phyloP scores from a whole-genome alignment of 2,888 invertebrate species.

The Lycaena phlaeas region DNA sequence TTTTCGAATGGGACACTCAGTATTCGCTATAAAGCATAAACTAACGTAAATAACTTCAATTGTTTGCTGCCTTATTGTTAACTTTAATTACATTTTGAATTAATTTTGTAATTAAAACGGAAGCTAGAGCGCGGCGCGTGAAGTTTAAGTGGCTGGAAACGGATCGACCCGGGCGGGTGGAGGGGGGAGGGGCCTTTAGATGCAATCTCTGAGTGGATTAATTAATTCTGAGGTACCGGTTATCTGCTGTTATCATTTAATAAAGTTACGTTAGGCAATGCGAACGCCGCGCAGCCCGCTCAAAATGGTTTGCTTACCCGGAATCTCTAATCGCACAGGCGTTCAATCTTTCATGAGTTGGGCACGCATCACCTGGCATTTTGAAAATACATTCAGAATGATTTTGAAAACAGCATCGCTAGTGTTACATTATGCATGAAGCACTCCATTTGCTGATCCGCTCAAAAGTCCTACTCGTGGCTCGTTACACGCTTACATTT shows the following conservation, averaged over 20 bases:
- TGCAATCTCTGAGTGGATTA: conserved; percentile 74
- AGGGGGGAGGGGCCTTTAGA: conserved; percentile 45
- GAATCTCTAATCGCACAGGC: conserved; percentile 10
- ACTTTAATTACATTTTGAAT: conserved; percentile 76
- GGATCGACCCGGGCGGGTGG: conserved; percentile 52
- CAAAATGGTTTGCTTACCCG: no score
- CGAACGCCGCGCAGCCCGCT: no score
- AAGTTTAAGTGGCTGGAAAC: conserved; percentile 73
- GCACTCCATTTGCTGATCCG: conserved; percentile 73
- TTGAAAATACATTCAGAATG: conserved; percentile 71
- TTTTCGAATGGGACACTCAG: conserved; percentile 38
- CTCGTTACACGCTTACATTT: conserved; percentile 72
- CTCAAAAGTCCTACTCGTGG: conserved; percentile 67
- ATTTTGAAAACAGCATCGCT: conserved; percentile 72
- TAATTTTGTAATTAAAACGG: conserved; percentile 76
- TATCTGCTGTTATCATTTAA: conserved; percentile 72
- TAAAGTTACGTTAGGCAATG: conserved; percentile 62
- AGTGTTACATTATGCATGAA: conserved; percentile 70
- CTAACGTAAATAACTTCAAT: conserved; percentile 75
- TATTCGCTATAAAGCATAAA: conserved; percentile 48
- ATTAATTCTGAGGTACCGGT: conserved; percentile 72
- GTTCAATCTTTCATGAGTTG: conserved; percentile 54
- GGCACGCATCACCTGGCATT: conserved; percentile 64
- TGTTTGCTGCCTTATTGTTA: conserved; percentile 75
- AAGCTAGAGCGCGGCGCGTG: conserved; percentile 73